A percentile compares a stretch with the other conserved stretches of the same genome.
Evolutionary conservation across 2,113 vertebrate species (phyloP).

Genomic region (Hemiprocne comata): DNA sequence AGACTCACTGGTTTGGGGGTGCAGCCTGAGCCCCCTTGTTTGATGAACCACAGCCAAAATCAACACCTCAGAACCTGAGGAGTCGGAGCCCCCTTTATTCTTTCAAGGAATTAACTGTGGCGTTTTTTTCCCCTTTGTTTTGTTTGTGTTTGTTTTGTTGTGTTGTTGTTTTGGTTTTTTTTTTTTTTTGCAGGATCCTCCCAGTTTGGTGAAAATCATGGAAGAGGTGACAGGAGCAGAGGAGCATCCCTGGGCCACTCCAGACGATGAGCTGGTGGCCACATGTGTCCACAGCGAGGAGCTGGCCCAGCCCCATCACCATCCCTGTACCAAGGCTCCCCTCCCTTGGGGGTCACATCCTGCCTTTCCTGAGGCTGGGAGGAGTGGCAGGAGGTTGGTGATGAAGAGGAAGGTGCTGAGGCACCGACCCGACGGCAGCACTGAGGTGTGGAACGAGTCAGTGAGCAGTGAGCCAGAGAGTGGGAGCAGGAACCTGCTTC

Average conservation of each 20-base stretch:
- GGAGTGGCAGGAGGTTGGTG: background rate
- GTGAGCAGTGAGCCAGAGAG: background rate
- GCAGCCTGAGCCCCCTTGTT: too few species aligned
- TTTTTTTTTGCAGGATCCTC: constrained; percentile 29
- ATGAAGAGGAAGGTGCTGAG: constrained; percentile 80
- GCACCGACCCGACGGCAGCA: constrained; percentile 58
- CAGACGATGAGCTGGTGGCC: background rate
- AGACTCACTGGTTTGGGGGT: too few species aligned
- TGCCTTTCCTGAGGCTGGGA: background rate
- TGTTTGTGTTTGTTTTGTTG: background rate
- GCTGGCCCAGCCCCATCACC: rapidly evolving
- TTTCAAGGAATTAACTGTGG: background rate
- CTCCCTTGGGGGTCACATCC: background rate
- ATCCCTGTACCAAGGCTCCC: constrained; percentile 2
- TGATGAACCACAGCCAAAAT: too few species aligned
- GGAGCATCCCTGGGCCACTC: background rate
- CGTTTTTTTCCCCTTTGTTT: background rate
- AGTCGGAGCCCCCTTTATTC: background rate
- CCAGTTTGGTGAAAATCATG: constrained; percentile 20
- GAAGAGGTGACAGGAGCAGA: background rate
- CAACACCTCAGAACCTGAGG: too few species aligned
- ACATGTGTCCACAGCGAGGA: background rate
- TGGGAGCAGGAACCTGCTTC: background rate
- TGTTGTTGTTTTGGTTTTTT: background rate
- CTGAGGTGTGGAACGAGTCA: constrained; percentile 60